phyloP scores from a whole-genome alignment of 2,888 invertebrate genomes.

The Cabera pusaria region DNA sequence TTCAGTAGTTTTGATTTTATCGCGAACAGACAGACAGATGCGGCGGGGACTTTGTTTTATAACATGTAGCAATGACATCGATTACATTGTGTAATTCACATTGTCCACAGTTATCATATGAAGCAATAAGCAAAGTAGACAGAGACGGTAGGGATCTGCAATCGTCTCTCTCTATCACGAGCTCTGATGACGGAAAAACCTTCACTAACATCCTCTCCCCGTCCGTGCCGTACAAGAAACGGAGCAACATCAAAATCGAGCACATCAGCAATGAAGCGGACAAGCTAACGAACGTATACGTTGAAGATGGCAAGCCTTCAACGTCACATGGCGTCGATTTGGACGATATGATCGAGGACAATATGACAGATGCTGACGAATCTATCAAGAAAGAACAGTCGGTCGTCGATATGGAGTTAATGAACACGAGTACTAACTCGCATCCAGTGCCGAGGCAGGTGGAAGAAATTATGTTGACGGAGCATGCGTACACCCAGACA shows the following conservation, averaged over 20 bases:
- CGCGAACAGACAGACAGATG: too few species aligned
- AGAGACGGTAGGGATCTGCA: slow-evolving; percentile 18
- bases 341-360: slow-evolving; percentile 13
- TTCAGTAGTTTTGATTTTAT: too few species aligned
- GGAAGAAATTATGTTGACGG: slow-evolving; percentile 1
- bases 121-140: slow-evolving; percentile 23
- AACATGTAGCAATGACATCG: too few species aligned
- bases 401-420: slow-evolving; percentile 4
- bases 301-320: slow-evolving; percentile 6
- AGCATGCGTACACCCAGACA: slow-evolving; percentile 3
- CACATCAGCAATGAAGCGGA: slow-evolving; percentile 15
- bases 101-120: slow-evolving; percentile 23
- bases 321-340: slow-evolving; percentile 14
- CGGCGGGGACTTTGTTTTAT: too few species aligned
- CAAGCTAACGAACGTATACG: slow-evolving; percentile 12
- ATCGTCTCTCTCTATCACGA: slow-evolving; percentile 14
- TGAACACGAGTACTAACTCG: not conserved
- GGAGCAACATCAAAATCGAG: slow-evolving; percentile 20
- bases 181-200: slow-evolving; percentile 20
- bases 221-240: slow-evolving; percentile 19
- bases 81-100: too few species aligned
- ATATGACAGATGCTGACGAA: slow-evolving; percentile 5
- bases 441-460: not conserved
- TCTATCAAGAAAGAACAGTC: slow-evolving; percentile 12
- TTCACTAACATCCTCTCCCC: slow-evolving; percentile 22